Evolutionary conservation across 2,888 invertebrate species (phyloP), one percentile per base, ranked within the genome.

Genomic region (Acrobasis suavella): DNA sequence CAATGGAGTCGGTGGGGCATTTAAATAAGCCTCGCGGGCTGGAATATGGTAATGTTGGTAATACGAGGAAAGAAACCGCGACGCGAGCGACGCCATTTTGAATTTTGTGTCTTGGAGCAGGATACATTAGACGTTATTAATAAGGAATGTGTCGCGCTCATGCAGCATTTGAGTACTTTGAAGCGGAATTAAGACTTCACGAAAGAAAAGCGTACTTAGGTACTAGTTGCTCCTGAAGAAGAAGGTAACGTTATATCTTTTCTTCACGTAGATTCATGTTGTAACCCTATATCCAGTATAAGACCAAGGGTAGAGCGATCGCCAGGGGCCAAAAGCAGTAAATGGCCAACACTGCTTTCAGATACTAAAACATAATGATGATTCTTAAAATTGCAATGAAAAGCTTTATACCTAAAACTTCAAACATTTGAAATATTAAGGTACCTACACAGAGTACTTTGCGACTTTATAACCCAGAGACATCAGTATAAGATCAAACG

Each of bases 1-100:
- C 91, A 92, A 91, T 92, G 91, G 91, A 92, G 91, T 90, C 92
- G 89, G 91, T 91, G 91, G 91, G 89, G 91, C 92, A 92, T 92
- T 92, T 92, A 91, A 91, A 92, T 92, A 92, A 92, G 91, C 91
- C 86, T 85, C 91, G 84, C 80, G 82, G 88, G 80, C 89, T 90
- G 89, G 89, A 91, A 90, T 91, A 92, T 91, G 92, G 91, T 92
- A 92, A 92, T 92, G 90, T 87, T 83, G 83, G 88, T 91, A 91
- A 91, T 91, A 90, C 90, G 87, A 84, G 84, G 81, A 82, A 86
- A 88, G 90, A 86, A 89, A 89, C 87, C 86, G 85, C 86, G 83
- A 77, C 79, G 73, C 75, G 75, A 76, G 69, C 67, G 76, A 74
- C 80, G 89, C 91, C 91, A 91, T 91, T 86, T 91, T 91, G 90